A percentile compares a stretch with the other conserved stretches of the same genome.
Evolutionary conservation across 1,140 invertebrate genomes (phyloP).

Genomic region (Brachystomella parvula): DNA sequence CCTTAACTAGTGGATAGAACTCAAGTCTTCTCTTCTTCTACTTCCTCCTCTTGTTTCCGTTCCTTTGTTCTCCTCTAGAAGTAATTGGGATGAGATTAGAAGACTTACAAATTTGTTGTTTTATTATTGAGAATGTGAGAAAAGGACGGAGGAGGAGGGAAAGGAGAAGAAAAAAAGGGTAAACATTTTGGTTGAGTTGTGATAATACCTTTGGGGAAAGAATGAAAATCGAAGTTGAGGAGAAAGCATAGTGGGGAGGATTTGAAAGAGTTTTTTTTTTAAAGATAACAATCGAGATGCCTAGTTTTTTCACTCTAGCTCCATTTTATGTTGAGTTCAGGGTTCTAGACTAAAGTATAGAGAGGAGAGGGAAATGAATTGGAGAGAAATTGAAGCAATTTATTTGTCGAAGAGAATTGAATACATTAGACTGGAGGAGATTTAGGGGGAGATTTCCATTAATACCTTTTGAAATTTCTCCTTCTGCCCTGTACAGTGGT

Average conservation of each 20-base stretch:
- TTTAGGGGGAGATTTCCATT: conserved; percentile 10
- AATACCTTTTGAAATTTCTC: neutral
- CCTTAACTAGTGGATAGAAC: too few relatives aligned
- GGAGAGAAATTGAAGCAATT: conserved; percentile 37
- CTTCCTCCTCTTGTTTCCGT: too few relatives aligned
- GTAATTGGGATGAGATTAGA: too few relatives aligned
- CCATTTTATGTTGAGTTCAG: conserved; percentile 8
- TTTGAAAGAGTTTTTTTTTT: neutral
- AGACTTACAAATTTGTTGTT: too few relatives aligned
- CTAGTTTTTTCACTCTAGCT: conserved; percentile 1
- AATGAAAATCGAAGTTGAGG: conserved; percentile 2
- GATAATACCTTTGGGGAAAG: conserved; percentile 25
- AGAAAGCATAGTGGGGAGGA: neutral
- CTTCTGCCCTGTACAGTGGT: neutral
- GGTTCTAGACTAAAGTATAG: neutral
- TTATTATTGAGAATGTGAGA: too few relatives aligned
- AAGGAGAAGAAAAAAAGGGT: conserved; percentile 13
- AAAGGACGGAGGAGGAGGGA: too few relatives aligned
- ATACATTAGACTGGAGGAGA: conserved; percentile 31
- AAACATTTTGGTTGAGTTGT: conserved; percentile 25
- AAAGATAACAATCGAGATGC: neutral
- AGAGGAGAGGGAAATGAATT: conserved; percentile 18
- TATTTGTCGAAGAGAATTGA: conserved; percentile 37
- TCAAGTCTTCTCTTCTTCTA: too few relatives aligned
- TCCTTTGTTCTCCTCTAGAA: too few relatives aligned